Evolutionary conservation across 2,113 vertebrate species (phyloP).

Genomic region (Platycercus adscitus): DNA sequence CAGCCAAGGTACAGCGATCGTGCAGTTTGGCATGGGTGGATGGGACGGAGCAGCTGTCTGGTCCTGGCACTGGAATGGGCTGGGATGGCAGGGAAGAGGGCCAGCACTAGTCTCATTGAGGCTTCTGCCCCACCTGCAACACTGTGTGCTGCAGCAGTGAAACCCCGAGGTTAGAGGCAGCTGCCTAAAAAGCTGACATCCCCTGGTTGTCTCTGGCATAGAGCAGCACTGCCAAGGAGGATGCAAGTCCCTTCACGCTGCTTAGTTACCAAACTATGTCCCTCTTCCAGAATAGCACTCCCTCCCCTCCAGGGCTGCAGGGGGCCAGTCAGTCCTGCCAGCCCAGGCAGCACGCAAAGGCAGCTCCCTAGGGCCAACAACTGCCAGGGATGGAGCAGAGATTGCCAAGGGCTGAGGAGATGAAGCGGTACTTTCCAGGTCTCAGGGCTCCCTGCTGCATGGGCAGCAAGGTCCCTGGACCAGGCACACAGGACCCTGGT

Average conservation of each 20-base stretch:
- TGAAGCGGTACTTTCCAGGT: accelerated
- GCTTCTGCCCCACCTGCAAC: neutral
- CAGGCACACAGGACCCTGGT: neutral
- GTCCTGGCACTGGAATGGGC: neutral
- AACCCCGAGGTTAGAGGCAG: accelerated
- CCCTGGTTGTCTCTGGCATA: accelerated
- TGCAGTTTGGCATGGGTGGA: neutral
- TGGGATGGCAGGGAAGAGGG: neutral
- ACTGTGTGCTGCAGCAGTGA: accelerated
- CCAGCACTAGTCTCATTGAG: accelerated
- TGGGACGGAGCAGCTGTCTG: neutral
- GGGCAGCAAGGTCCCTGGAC: neutral
- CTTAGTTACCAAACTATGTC: accelerated
- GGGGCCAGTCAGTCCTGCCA: accelerated
- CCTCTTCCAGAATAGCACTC: neutral
- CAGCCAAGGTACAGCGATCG: accelerated
- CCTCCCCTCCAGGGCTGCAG: accelerated
- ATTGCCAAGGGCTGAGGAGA: neutral
- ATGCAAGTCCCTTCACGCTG: neutral
- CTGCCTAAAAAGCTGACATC: neutral
- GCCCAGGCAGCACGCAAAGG: accelerated
- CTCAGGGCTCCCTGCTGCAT: accelerated
- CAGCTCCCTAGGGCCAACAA: neutral
- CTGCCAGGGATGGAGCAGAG: accelerated
- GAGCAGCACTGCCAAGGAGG: neutral